These are phyloP conservation scores for Hyles euphorbiae DNA, from an alignment of 1,140 invertebrate species.

Conservation along the genomic window DNA sequence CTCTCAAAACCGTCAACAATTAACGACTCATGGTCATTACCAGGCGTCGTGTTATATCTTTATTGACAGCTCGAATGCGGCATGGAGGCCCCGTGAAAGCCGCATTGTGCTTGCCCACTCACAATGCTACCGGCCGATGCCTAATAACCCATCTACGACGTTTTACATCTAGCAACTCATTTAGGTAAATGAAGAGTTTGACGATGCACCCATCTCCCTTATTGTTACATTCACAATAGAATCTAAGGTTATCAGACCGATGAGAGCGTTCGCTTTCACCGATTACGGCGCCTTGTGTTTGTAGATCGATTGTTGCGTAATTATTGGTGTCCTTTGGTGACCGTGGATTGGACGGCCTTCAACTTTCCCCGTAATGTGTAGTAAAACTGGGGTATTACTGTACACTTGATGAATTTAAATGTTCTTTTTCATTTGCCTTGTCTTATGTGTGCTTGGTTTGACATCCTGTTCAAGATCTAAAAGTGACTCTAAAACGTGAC, in stretches of 20 bases:
- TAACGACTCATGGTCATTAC: conserved; percentile 34
- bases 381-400: no score
- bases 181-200: conserved; percentile 63
- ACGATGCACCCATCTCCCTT: conserved; percentile 45
- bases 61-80: conserved; percentile 40
- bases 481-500: no score
- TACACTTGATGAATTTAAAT: no score
- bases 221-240: conserved; percentile 51
- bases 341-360: neutral
- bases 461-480: no score
- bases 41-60: conserved; percentile 26
- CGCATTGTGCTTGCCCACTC: conserved; percentile 37
- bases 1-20: conserved; percentile 31
- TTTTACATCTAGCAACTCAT: conserved; percentile 49
- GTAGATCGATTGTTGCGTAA: conserved; percentile 34
- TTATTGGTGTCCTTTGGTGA: neutral
- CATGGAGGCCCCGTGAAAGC: conserved; percentile 49
- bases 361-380: conserved; percentile 24
- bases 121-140: conserved; percentile 43
- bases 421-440: no score
- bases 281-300: conserved; percentile 40
- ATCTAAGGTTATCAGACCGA: conserved; percentile 63
- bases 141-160: conserved; percentile 45
- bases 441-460: no score
- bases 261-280: conserved; percentile 63